Conservation (phyloP, 1,140 invertebrate genomes). For the Leptoteleia sp. region DNA sequence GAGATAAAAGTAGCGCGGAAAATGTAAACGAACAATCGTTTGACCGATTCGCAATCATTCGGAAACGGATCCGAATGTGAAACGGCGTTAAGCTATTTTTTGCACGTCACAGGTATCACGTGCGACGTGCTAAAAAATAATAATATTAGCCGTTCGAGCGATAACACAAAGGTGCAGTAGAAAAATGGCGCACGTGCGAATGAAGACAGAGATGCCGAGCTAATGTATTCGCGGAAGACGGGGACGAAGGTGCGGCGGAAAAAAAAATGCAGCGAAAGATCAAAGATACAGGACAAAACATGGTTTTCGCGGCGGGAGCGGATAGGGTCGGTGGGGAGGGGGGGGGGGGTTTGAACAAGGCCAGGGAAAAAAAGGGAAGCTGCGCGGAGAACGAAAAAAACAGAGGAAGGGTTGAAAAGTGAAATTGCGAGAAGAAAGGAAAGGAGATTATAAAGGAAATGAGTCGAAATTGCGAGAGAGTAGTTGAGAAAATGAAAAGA, state of each 20-base stretch:
- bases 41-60: slow-evolving; percentile 50
- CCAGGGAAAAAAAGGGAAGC: slow-evolving; percentile 23
- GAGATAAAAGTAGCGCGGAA: too few relatives aligned
- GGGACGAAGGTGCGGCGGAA: slow-evolving; percentile 17
- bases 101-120: slow-evolving; percentile 44
- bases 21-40: slow-evolving; percentile 12
- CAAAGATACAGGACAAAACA: slow-evolving; percentile 48
- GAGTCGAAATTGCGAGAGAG: slow-evolving; percentile 51
- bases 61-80: slow-evolving; percentile 28
- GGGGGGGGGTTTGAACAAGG: neutral
- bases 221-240: slow-evolving; percentile 40
- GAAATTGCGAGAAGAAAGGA: slow-evolving; percentile 33
- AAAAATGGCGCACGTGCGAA: slow-evolving; percentile 46
- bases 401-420: slow-evolving; percentile 53
- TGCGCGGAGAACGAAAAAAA: slow-evolving; percentile 38
- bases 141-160: slow-evolving; percentile 45
- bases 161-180: slow-evolving; percentile 39
- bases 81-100: slow-evolving; percentile 45
- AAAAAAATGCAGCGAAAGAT: slow-evolving; percentile 48
- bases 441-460: slow-evolving; percentile 58
- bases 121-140: slow-evolving; percentile 32
- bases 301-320: neutral
- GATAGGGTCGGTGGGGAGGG: too few relatives aligned
- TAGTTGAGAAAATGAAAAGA: slow-evolving; percentile 55
- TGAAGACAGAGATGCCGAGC: slow-evolving; percentile 35